Evolutionary conservation across 2,888 invertebrate genomes (phyloP), one percentile per base, ranked within the genome.

Genomic region (Cosmia pyralina): DNA sequence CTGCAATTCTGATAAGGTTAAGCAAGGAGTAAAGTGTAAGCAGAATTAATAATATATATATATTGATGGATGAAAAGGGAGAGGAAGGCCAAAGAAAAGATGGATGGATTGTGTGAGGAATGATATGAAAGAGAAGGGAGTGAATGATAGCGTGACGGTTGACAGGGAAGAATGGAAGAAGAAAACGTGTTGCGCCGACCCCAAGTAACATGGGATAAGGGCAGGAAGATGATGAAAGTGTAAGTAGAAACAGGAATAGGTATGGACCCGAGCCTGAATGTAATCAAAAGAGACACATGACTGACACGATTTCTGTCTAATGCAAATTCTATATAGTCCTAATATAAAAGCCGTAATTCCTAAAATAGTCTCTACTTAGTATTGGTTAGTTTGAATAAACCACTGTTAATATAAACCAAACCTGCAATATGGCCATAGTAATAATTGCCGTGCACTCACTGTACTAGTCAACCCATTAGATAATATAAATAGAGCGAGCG

Each of bases 401-500:
- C 17, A 59, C 28, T 48, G 46, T 44, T 60, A 60, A 55, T 22
- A 8, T 22, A 46, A 44, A 75, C 19, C 7, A 59, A 34, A n/a
- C 48, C 46, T 64, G 28, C 44, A 68, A 52, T 57, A 79, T 46
- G 50, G 52, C 19, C 34, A 48, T 55, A 59, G 38, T 53, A 69
- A 69, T 65, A 52, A 75, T 77, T 77, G 72, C 71, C 70, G 74
- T 65, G 70, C 63, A 72, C 69, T 78, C 38, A 72, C 22, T 70
- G 78, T 50, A 53, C 82, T 52, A 66, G 65, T 75, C 79, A 66
- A 46, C 48, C 41, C 68, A 75, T 86, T 81, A 82, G 84, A 85
- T 86, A 84, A 79, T 48, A 62, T 48, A 84, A 75, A 58, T 86
- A 60, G 84, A 68, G 55, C 86, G 66, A 75, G 52, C 57, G 67